phyloP scores from a whole-genome alignment of 2,888 invertebrate genomes.

The Pyrrhia umbra region DNA sequence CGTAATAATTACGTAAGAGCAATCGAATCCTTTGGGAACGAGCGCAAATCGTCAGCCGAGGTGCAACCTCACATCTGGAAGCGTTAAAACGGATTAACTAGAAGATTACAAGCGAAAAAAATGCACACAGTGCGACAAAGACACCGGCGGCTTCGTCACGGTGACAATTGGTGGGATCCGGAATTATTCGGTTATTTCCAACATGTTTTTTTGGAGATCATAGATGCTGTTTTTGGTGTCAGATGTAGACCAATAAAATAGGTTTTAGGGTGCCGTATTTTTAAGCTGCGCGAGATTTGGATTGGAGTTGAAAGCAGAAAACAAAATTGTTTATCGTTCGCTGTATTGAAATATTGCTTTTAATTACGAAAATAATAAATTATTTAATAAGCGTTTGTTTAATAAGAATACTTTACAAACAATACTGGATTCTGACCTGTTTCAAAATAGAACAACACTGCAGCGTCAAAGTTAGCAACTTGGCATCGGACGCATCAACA shows the following conservation, averaged over 20 bases:
- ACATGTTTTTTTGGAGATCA: slow-evolving; percentile 74
- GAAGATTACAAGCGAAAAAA: slow-evolving; percentile 87
- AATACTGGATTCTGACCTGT: slow-evolving; percentile 57
- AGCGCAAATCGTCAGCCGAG: slow-evolving; percentile 69
- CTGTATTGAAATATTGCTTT: not conserved
- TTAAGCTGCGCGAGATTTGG: slow-evolving; percentile 26
- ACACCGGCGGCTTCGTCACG: slow-evolving; percentile 85
- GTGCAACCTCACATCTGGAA: slow-evolving; percentile 84
- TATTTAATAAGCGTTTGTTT: slow-evolving; percentile 2
- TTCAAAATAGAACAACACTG: slow-evolving; percentile 77
- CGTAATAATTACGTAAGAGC: slow-evolving; percentile 54
- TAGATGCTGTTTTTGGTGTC: slow-evolving; percentile 72
- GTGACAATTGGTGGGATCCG: slow-evolving; percentile 86
- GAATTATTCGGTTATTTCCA: slow-evolving; percentile 83
- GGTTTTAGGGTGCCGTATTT: slow-evolving; percentile 48
- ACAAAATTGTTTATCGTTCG: not conserved
- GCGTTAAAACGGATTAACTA: slow-evolving; percentile 89
- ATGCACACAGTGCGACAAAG: slow-evolving; percentile 78
- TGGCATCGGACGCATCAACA: slow-evolving; percentile 87
- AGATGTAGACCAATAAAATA: slow-evolving; percentile 68
- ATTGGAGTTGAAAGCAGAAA: slow-evolving; percentile 13
- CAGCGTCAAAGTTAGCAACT: slow-evolving; percentile 79
- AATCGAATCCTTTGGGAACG: slow-evolving; percentile 69
- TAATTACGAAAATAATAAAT: slow-evolving; percentile 11
- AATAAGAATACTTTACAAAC: slow-evolving; percentile 24